These are phyloP conservation scores for Calameuta filiformis DNA, from an alignment of 2,888 invertebrate species.

Conservation along the genomic window DNA sequence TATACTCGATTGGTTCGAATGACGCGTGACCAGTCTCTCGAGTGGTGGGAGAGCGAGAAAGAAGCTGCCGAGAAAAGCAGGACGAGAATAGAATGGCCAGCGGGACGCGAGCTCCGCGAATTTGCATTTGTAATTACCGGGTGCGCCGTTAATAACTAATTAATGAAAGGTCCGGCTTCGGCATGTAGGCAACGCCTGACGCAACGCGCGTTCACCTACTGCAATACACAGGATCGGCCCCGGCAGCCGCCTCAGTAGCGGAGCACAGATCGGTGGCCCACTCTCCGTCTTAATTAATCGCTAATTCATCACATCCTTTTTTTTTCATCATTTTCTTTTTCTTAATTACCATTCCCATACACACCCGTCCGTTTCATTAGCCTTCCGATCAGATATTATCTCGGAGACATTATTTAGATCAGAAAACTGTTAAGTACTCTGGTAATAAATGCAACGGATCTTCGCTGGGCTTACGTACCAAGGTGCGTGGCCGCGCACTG, in stretches of 20 bases:
- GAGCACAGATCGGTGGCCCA: constrained; percentile 23
- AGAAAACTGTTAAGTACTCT: background rate
- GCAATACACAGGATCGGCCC: background rate
- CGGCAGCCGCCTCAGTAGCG: background rate
- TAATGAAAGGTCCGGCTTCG: constrained; percentile 45
- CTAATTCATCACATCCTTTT: constrained; percentile 43
- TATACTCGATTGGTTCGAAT: background rate
- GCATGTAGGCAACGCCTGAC: background rate
- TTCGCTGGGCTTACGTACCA: background rate
- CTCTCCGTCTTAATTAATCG: constrained; percentile 45
- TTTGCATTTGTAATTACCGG: constrained; percentile 36
- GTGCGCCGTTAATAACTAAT: constrained; percentile 55
- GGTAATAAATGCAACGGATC: background rate
- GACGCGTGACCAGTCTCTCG: background rate
- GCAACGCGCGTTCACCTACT: background rate
- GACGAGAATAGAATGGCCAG: constrained; percentile 8
- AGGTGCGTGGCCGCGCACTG: background rate
- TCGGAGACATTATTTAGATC: background rate
- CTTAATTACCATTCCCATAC: background rate
- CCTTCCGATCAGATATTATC: background rate
- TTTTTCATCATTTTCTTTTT: background rate
- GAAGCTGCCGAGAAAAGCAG: background rate
- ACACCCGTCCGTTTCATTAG: background rate
- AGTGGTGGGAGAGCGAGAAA: background rate
- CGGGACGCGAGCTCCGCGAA: constrained; percentile 13